Percentiles rank a stretch among this genome's conserved stretches.
phyloP scores from a whole-genome alignment of 2,113 vertebrate genomes.

The Phalacrocorax brasilianus region DNA sequence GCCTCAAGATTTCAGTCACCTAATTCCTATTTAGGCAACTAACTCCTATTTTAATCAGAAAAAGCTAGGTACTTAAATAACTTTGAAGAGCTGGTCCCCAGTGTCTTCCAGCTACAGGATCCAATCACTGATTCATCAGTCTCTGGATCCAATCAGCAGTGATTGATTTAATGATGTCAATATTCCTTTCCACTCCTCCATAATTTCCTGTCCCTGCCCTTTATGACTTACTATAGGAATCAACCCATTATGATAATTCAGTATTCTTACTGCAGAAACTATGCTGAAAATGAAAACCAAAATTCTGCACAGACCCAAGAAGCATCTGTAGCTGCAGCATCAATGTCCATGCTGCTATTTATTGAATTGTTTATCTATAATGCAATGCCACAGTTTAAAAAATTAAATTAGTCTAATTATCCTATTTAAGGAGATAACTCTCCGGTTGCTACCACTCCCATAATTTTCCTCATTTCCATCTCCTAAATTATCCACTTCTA shows the following conservation, averaged over 20 bases:
- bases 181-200: slow-evolving; percentile 55
- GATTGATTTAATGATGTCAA: slow-evolving; percentile 68
- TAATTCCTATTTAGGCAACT: neutral
- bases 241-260: slow-evolving; percentile 30
- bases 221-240: slow-evolving; percentile 48
- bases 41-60: slow-evolving; percentile 51
- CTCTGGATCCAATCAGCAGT: slow-evolving; percentile 56
- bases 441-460: slow-evolving; percentile 70
- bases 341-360: slow-evolving; percentile 57
- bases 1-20: neutral
- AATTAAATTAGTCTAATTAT: slow-evolving; percentile 81
- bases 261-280: slow-evolving; percentile 6
- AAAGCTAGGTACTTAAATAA: slow-evolving; percentile 17
- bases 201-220: slow-evolving; percentile 54
- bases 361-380: slow-evolving; percentile 74
- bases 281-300: slow-evolving; percentile 24
- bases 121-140: slow-evolving; percentile 47
- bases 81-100: slow-evolving; percentile 16
- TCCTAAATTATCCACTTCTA: slow-evolving; percentile 76
- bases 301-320: neutral
- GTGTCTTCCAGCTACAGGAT: slow-evolving; percentile 31
- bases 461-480: slow-evolving; percentile 70
- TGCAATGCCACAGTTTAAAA: slow-evolving; percentile 65
- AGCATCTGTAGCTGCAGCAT: slow-evolving; percentile 39
- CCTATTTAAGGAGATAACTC: slow-evolving; percentile 76